Base-by-base conservation (phyloP, 2,113 vertebrate species). In the Salminus brasiliensis region DNA sequence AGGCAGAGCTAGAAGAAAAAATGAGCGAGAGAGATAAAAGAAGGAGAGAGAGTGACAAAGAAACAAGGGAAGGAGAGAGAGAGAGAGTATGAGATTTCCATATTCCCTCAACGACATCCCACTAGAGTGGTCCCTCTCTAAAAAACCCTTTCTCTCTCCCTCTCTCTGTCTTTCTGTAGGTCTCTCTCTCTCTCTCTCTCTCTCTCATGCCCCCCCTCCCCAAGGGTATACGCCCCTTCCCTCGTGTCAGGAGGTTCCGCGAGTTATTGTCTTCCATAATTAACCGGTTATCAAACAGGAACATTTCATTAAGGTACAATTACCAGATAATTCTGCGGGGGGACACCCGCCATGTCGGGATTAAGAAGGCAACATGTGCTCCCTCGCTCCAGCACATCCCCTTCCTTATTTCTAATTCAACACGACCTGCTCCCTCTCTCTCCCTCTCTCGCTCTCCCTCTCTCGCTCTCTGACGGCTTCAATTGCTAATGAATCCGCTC, bases 261-360 rank as follows among this genome's bases (percentile, higher is more conserved):
- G 78, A 83, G 87, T 95, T 94, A 94, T 95, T 95, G 95, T 95
- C 94, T 95, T 88, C 92, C 88, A 92, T 96, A 95, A 96, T 96
- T 96, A 96, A 95, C 92, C 91, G 93, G 91, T 96, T 95, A 95
- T 96, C 94, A 96, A 96, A 96, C 94, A 95, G 93, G 95, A 94
- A 92, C 93, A 92, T 95, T 96, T 96, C 94, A 95, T 96, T 96
- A 96, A 83, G 79, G 90, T 88, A 92, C 94, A 96, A 96, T 96
- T 96, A 95, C 88, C 84, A 90, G 90, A 92, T 95, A 93, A 94
- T 95, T 95, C 90, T 92, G 88, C 89, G 85, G 90, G 94, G 93
- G 79, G 82, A 73, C 93, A 90, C 91, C 90, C 71, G 91, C 91
- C 87, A 91, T 93, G 93, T 93, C 93, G 89, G 93, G 92, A 93